These are phyloP conservation scores for Vulpes lagopus DNA, from an alignment of 2,113 vertebrate species.

Conservation along the genomic window DNA sequence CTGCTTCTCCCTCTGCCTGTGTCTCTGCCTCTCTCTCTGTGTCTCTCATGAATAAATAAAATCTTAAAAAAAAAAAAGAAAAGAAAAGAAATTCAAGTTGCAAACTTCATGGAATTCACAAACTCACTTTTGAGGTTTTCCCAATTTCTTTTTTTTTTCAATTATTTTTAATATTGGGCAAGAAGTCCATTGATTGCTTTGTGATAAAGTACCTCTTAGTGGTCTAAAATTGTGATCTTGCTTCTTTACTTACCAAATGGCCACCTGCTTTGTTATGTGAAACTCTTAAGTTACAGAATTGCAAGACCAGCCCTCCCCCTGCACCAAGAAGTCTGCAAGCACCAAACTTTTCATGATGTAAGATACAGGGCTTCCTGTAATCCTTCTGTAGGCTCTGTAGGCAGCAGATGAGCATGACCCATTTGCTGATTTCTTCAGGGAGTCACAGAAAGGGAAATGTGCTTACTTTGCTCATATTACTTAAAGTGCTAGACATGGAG, in stretches of 20 bases:
- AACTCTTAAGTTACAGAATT: neutral
- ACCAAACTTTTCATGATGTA: neutral
- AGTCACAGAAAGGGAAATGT: neutral
- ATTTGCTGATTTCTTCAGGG: neutral
- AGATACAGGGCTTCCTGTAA: neutral
- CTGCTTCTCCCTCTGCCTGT: too few relatives aligned
- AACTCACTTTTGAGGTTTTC: neutral
- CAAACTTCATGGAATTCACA: neutral
- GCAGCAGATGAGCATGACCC: neutral
- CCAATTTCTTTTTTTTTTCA: neutral
- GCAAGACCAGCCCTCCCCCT: neutral
- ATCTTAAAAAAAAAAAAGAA: too few relatives aligned
- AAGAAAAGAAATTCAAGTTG: neutral
- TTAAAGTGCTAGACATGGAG: slow-evolving; percentile 84
- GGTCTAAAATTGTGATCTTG: neutral
- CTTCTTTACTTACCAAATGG: neutral
- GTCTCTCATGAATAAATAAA: too few relatives aligned
- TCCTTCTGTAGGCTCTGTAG: neutral
- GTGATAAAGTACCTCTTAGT: neutral
- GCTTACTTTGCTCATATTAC: slow-evolving; percentile 89
- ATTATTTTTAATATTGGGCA: slow-evolving; percentile 31
- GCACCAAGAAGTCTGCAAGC: neutral
- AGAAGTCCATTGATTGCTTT: neutral
- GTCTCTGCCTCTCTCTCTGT: too few relatives aligned
- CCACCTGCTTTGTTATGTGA: neutral